Conservation (phyloP, 2,113 vertebrate genomes). For the Dunckerocampus dactyliophorus region DNA sequence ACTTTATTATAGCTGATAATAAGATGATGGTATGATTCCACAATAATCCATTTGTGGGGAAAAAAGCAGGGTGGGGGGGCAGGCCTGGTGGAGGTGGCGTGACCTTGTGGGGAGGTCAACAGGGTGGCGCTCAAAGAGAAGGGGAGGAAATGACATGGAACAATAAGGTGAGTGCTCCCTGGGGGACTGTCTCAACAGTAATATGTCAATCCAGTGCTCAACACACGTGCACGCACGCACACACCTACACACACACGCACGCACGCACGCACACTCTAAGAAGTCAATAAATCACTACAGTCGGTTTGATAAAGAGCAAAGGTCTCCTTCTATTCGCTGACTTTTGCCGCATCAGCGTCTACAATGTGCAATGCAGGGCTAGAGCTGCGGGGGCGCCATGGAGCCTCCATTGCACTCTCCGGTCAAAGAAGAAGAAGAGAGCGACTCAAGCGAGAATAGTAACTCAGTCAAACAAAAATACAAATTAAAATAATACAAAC, state of each 20-base stretch:
- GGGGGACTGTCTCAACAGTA: constrained; percentile 43
- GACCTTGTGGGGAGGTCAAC: constrained; percentile 54
- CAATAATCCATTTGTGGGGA: no score
- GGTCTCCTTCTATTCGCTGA: constrained; percentile 20
- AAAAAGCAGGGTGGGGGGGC: constrained; percentile 9
- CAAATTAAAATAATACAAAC: no score
- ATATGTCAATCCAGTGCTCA: constrained; percentile 64
- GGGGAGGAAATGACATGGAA: constrained; percentile 64
- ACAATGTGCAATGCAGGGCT: no score
- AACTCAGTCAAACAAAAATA: no score
- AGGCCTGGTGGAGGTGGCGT: constrained; percentile 28
- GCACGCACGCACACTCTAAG: not conserved
- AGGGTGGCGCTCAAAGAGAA: constrained; percentile 65
- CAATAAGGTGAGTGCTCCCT: constrained; percentile 67
- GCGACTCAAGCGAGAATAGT: no score
- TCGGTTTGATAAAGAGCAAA: constrained; percentile 43
- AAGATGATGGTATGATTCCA: no score
- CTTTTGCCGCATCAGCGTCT: no score
- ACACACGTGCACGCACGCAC: constrained; percentile 13
- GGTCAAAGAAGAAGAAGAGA: no score
- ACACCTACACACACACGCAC: not conserved
- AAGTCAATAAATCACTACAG: constrained; percentile 52
- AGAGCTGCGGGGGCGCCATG: no score
- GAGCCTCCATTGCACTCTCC: no score
- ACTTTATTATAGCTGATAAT: no score